Percentiles rank a stretch among this genome's conserved stretches.
Conservation (phyloP, 2,888 invertebrate species). For the Caenorhabditis japonica region DNA sequence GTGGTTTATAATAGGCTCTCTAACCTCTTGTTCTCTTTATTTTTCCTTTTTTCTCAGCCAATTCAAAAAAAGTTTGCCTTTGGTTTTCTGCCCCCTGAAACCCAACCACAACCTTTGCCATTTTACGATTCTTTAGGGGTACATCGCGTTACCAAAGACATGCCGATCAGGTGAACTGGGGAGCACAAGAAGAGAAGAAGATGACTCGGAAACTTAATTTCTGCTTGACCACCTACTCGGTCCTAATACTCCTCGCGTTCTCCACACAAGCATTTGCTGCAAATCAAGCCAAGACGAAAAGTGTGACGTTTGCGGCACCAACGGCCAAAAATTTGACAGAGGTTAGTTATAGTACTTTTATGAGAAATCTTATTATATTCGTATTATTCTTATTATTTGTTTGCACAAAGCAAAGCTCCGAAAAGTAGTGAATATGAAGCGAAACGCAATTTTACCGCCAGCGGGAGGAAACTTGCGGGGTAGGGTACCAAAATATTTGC, state of each 20-base stretch:
- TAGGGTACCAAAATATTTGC: slow-evolving; percentile 42
- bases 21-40: slow-evolving; percentile 3
- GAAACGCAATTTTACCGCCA: slow-evolving; percentile 11
- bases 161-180: slow-evolving; percentile 49
- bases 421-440: slow-evolving; percentile 40
- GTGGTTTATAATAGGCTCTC: not conserved
- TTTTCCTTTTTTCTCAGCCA: slow-evolving; percentile 10
- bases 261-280: slow-evolving; percentile 50
- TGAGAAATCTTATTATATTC: no score
- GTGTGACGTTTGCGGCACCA: slow-evolving; percentile 1
- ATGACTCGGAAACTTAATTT: slow-evolving; percentile 40
- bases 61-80: slow-evolving; percentile 49
- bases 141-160: slow-evolving; percentile 42
- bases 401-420: slow-evolving; percentile 27
- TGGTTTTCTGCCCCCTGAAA: slow-evolving; percentile 18
- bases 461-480: no score
- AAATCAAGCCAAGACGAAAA: slow-evolving; percentile 45
- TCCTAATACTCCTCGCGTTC: slow-evolving; percentile 40
- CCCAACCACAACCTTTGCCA: not conserved
- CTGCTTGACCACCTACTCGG: slow-evolving; percentile 43
- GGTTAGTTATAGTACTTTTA: slow-evolving; percentile 9
- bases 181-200: slow-evolving; percentile 16
- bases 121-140: slow-evolving; percentile 27
- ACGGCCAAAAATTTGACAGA: slow-evolving; percentile 12
- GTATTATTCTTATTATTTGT: slow-evolving; percentile 14